phyloP scores from a whole-genome alignment of 1,140 invertebrate species.

The Sarcophaga peregrina region DNA sequence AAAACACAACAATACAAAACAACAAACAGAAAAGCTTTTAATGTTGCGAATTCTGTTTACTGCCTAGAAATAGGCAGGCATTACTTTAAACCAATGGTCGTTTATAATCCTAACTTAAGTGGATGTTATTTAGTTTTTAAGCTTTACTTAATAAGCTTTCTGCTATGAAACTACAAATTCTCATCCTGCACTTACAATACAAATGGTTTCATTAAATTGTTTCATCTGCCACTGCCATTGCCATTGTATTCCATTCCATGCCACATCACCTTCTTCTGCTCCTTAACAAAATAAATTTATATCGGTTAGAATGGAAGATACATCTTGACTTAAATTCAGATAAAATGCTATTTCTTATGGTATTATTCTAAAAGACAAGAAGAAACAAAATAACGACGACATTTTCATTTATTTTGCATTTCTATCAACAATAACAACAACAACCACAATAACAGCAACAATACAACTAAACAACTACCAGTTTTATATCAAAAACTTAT shows the following conservation, averaged over 20 bases:
- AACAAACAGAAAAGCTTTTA: neutral
- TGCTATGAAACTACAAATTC: too few species aligned
- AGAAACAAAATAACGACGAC: neutral
- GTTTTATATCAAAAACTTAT: neutral
- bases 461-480: neutral
- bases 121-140: neutral
- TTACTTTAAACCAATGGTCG: neutral
- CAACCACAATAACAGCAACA: neutral
- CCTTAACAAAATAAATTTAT: too few species aligned
- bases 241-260: too few species aligned
- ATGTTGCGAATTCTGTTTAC: neutral
- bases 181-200: too few species aligned
- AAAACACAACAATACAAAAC: neutral
- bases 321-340: neutral
- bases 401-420: conserved; percentile 9
- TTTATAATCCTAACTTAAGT: neutral
- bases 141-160: too few species aligned
- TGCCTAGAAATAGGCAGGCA: neutral
- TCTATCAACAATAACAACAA: neutral
- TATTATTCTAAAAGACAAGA: neutral
- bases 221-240: too few species aligned
- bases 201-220: too few species aligned
- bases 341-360: neutral
- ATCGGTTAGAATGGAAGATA: too few species aligned
- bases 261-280: too few species aligned